A percentile compares a stretch with the other conserved stretches of the same genome.
Evolutionary conservation across 2,888 invertebrate species (phyloP).

Genomic region (Chymomyza fuscimana): DNA sequence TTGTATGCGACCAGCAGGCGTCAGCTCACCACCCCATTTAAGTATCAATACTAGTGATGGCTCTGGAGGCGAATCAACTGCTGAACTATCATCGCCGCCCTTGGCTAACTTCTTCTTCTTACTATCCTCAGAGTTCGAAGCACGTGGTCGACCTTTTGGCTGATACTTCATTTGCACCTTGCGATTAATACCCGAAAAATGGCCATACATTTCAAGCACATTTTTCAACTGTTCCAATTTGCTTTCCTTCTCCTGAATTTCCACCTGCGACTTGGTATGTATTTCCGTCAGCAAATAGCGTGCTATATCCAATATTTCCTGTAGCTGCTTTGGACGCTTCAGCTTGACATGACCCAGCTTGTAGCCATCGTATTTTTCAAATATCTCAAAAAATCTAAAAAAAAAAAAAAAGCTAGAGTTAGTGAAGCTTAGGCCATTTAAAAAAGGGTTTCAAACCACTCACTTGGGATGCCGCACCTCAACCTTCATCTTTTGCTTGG

Average conservation of each 20-base stretch:
- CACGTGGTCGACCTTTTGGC: constrained; percentile 94
- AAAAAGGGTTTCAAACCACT: constrained; percentile 28
- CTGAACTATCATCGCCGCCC: neutral
- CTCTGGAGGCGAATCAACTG: constrained; percentile 89
- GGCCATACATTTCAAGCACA: constrained; percentile 99
- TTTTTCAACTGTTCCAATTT: constrained; percentile 98
- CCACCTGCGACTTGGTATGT: constrained; percentile 92
- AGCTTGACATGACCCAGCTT: constrained; percentile 98
- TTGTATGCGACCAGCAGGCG: constrained; percentile 97
- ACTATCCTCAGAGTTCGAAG: constrained; percentile 97
- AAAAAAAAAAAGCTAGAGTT: neutral
- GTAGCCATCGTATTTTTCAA: constrained; percentile 97
- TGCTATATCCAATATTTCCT: constrained; percentile 98
- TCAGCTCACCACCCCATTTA: constrained; percentile 99
- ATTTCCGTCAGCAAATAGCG: constrained; percentile 93
- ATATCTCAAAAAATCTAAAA: constrained; percentile 96
- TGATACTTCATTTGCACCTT: constrained; percentile 99
- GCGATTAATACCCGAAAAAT: constrained; percentile 99
- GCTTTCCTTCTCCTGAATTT: constrained; percentile 97
- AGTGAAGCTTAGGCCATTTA: neutral
- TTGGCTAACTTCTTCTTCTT: constrained; percentile 64
- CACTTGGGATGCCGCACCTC: constrained; percentile 97
- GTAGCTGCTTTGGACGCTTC: constrained; percentile 97
- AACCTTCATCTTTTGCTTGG: constrained; percentile 99
- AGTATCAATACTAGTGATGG: constrained; percentile 97